Evolutionary conservation across 2,113 vertebrate species (phyloP), one percentile per base, ranked within the genome.

Genomic region (Cettia cetti): DNA sequence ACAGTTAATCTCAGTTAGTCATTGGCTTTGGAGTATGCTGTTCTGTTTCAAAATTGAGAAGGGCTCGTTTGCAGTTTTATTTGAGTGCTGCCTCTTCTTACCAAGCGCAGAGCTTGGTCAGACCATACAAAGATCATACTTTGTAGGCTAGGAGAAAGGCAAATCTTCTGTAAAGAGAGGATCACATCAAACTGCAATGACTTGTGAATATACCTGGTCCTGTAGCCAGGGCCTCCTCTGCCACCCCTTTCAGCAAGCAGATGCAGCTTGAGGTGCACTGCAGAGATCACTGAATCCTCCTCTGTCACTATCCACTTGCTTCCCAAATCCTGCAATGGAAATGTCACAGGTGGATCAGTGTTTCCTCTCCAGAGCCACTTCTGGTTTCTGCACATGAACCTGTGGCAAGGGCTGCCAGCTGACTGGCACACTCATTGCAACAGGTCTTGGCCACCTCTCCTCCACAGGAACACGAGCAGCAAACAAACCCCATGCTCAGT

Each of bases 311-410:
- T 45, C 57, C 33, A 22, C 13, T 63, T 60, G 33, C 40, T 69
- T 89, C 69, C 47, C 57, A 69, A 54, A 21, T 45, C 23, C 53
- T 37, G 42, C 14, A 56, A 10, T 8, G 24, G 56, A 49, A 28
- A 37, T 10, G 3, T 57, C 85, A 37, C 10, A 7, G 0, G 0
- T 18, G 68, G 68, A 56, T 24, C 33, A 50, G 52, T 0, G 0
- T 70, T 89, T 89, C 60, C 50, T 28, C 44, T 89, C 40, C 64
- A 39, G 68, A 86, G 27, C 53, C 71, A 19, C 44, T 37, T 56
- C 37, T 78, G 75, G 35, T 53, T 70, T 65, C 82, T 22, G 49
- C 26, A 10, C 69, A 28, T 4, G n/a, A n/a, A 6, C 45, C 37
- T 65, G 89, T 31, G 49, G 72, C 81, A 42, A 82, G 76, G 24